Conservation (phyloP, 1,140 invertebrate genomes). For the Tachypleus tridentatus region DNA sequence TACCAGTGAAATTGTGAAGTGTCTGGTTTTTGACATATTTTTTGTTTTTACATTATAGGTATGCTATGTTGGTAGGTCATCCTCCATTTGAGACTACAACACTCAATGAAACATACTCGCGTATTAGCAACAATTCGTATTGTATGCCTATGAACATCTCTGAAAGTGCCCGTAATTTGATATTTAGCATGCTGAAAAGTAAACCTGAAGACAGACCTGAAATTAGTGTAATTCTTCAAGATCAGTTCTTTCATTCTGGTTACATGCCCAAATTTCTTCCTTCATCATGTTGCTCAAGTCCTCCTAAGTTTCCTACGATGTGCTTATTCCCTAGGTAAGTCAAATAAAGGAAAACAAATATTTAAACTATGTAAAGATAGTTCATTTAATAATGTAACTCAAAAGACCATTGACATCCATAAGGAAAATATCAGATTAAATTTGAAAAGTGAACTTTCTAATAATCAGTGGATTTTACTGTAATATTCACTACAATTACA, state of each 20-base stretch:
- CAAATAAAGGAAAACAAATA: too few species aligned
- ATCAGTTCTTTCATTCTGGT: slow-evolving; percentile 53
- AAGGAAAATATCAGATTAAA: too few species aligned
- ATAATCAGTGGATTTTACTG: too few species aligned
- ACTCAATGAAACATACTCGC: slow-evolving; percentile 69
- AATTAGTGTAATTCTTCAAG: slow-evolving; percentile 57
- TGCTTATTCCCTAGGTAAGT: too few species aligned
- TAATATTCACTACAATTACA: too few species aligned
- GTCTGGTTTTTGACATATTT: too few species aligned
- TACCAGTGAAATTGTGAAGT: too few species aligned
- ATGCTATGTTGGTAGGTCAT: slow-evolving; percentile 82
- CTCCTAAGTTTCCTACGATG: slow-evolving; percentile 18
- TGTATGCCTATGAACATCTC: slow-evolving; percentile 57
- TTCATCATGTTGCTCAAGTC: slow-evolving; percentile 21
- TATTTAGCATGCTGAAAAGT: slow-evolving; percentile 66
- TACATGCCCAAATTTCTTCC: slow-evolving; percentile 23
- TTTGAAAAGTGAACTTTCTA: too few species aligned
- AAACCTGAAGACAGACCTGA: slow-evolving; percentile 68
- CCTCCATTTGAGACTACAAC: slow-evolving; percentile 91
- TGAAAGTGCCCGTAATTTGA: slow-evolving; percentile 60
- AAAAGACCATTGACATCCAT: too few species aligned
- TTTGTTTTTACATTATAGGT: too few species aligned
- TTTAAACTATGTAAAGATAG: too few species aligned
- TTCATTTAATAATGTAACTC: too few species aligned
- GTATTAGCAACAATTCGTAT: slow-evolving; percentile 88